These are phyloP conservation scores for Equus quagga DNA, from an alignment of 2,113 vertebrate species.

Conservation along the genomic window DNA sequence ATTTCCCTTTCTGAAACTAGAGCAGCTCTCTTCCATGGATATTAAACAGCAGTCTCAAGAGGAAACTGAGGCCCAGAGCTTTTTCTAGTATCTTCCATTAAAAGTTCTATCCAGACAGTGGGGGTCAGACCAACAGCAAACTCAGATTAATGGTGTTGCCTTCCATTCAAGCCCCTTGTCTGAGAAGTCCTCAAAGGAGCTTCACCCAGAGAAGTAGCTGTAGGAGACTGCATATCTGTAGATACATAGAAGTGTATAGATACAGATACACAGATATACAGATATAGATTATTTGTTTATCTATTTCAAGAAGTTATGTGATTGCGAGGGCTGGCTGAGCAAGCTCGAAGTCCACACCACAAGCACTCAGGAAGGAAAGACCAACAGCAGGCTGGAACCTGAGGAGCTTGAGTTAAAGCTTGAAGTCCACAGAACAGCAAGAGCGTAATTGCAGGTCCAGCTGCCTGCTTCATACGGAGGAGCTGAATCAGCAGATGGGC, in stretches of 20 bases:
- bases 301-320: neutral
- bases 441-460: no score
- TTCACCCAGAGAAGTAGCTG: neutral
- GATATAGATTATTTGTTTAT: neutral
- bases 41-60: neutral
- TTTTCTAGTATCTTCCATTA: neutral
- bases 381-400: neutral
- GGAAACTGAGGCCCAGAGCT: neutral
- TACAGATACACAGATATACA: neutral
- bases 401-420: neutral
- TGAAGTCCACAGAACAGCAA: neutral
- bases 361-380: neutral
- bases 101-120: neutral
- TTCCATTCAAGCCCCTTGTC: neutral
- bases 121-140: neutral
- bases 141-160: neutral
- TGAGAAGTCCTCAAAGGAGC: neutral
- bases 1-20: neutral
- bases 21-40: neutral
- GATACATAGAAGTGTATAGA: neutral
- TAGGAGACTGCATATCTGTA: neutral
- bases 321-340: neutral
- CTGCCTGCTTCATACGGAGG: rapidly evolving
- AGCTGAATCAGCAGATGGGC: neutral
- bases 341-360: neutral